Evolutionary conservation across 2,888 invertebrate genomes (phyloP), one percentile per base, ranked within the genome.

Genomic region (Hartigia nigra): DNA sequence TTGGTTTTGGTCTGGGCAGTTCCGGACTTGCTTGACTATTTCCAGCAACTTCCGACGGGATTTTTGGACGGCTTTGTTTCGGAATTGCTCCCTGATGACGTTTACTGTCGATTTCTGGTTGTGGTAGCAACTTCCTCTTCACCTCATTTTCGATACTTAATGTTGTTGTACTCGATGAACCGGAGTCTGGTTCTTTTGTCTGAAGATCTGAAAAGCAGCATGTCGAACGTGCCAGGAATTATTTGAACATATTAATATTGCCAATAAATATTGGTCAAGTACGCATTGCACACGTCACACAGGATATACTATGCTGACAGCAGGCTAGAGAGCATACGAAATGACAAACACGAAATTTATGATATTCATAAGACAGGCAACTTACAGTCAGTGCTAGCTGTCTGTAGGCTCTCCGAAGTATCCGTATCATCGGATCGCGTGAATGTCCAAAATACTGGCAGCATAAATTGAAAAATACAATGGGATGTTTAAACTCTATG

Each of bases 71-170:
- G 93, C 93, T 93, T 91, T 95, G 95, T 91, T 96, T 95, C 79
- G 95, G 95, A 90, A 95, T 95, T 82, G 95, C 95, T 80, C 95
- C 95, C 86, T 95, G 93, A 90, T 95, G 95, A 90, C 94, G 94
- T 90, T 94, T 93, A 92, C 92, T 87, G 92, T 93, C 84, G 90
- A 92, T 84, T 91, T 93, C 87, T 76, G 84, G 86, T 77, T 92
- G 90, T 32, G 93, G 92, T 77, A 95, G 91, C 74, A 95, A 90
- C 90, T 94, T 93, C 84, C 93, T 91, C 80, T 90, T 91, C 37
- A 89, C 91, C 79, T 92, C 92, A 79, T 91, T 92, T 77, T 92
- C 92, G 77, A 91, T 86, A 80, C 91, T 92, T 55, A 91, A 82
- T 0, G 86, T 93, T 89, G 92, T 93, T 88, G 88, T 93, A 90